A percentile compares a stretch with the other conserved stretches of the same genome.
phyloP scores from a whole-genome alignment of 2,888 invertebrate genomes.

The Selenia dentaria region DNA sequence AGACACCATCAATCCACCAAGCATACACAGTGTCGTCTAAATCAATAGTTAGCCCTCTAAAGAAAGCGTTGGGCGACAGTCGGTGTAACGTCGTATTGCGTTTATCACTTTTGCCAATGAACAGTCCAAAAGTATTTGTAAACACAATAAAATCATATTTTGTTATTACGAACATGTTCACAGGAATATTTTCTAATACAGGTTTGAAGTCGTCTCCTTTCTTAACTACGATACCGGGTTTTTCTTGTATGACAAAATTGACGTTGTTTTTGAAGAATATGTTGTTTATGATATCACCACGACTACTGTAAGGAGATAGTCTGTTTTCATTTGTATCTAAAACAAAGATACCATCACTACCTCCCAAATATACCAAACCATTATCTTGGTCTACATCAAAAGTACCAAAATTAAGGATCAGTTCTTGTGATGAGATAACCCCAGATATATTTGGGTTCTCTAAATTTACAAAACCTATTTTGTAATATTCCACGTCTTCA shows the following conservation, averaged over 20 bases:
- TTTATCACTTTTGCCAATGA: constrained; percentile 55
- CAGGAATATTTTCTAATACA: constrained; percentile 47
- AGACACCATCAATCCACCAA: constrained; percentile 76
- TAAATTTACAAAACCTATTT: constrained; percentile 64
- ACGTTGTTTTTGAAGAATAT: constrained; percentile 63
- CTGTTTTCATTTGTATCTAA: constrained; percentile 48
- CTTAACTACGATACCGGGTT: constrained; percentile 57
- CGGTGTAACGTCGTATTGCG: too few species aligned
- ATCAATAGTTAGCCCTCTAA: constrained; percentile 66
- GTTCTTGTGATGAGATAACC: constrained; percentile 45
- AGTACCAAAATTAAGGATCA: constrained; percentile 61
- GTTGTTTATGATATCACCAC: constrained; percentile 57
- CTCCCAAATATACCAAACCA: constrained; percentile 62
- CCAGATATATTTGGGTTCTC: constrained; percentile 45
- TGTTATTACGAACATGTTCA: constrained; percentile 65
- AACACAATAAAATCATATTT: constrained; percentile 61
- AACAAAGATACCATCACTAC: constrained; percentile 63
- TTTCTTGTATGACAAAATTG: constrained; percentile 57
- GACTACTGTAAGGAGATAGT: constrained; percentile 59
- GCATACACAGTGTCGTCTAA: constrained; percentile 59
- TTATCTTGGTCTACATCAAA: constrained; percentile 71
- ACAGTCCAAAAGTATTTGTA: constrained; percentile 57
- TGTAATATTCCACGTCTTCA: constrained; percentile 63
- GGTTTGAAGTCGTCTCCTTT: constrained; percentile 57
- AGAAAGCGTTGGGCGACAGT: constrained; percentile 63